Percentiles rank a stretch among this genome's conserved stretches.
These are phyloP conservation scores for Kradibia gibbosae DNA, from an alignment of 1,140 invertebrate genomes.

Conservation along the genomic window DNA sequence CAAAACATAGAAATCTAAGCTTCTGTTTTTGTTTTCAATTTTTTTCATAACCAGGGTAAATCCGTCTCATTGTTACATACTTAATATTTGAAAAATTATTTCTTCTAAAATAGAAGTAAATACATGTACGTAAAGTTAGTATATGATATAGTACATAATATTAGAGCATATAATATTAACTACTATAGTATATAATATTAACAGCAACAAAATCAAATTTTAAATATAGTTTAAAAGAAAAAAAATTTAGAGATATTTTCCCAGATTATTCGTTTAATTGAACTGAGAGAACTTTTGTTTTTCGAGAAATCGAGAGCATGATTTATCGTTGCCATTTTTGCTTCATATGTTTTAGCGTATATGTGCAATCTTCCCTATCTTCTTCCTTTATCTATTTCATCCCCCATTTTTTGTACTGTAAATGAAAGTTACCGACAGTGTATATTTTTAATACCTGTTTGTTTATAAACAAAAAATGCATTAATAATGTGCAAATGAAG, in stretches of 20 bases:
- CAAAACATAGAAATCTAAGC: conserved; percentile 18
- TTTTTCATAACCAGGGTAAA: conserved; percentile 42
- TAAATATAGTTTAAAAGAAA: conserved; percentile 38
- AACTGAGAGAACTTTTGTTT: conserved; percentile 49
- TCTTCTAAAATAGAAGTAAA: conserved; percentile 27
- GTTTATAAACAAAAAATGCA: conserved; percentile 45
- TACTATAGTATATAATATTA: conserved; percentile 43
- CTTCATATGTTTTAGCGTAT: conserved; percentile 57
- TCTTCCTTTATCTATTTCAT: neutral
- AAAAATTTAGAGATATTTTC: neutral
- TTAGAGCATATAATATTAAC: conserved; percentile 43
- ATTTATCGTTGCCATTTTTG: conserved; percentile 64
- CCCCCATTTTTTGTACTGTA: conserved; percentile 55
- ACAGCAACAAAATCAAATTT: conserved; percentile 51
- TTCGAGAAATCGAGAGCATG: conserved; percentile 57
- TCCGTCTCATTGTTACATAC: neutral
- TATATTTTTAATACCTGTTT: conserved; percentile 65
- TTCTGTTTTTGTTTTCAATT: conserved; percentile 31
- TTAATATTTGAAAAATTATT: conserved; percentile 24
- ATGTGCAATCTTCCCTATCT: conserved; percentile 58
- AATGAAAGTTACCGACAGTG: conserved; percentile 69
- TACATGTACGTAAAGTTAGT: conserved; percentile 28
- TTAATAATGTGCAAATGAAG: conserved; percentile 32
- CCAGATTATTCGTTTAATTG: neutral
- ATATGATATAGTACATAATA: too few relatives aligned